A percentile compares a stretch with the other conserved stretches of the same genome.
These are phyloP conservation scores for Fopius arisanus DNA, from an alignment of 1,140 invertebrate species.

Conservation along the genomic window DNA sequence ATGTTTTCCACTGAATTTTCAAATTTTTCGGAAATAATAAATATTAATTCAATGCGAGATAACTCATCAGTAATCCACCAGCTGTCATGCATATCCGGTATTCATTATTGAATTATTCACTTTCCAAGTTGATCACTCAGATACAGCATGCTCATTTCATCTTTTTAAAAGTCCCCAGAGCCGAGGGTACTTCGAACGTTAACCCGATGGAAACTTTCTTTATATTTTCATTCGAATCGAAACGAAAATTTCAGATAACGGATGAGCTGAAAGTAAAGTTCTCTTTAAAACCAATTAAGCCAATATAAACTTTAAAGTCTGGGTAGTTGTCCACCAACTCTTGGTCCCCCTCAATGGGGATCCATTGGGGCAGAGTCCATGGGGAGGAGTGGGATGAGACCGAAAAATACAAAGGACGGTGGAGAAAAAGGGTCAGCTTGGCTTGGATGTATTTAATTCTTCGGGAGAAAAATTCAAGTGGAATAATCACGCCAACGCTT, in stretches of 20 bases:
- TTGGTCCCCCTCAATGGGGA: background rate
- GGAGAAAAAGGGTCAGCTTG: background rate
- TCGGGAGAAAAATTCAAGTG: background rate
- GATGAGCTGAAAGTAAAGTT: conserved; percentile 20
- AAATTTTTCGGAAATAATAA: no score
- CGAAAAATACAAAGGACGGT: conserved; percentile 1
- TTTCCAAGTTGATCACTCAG: background rate
- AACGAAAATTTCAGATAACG: background rate
- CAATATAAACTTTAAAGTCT: conserved; percentile 22
- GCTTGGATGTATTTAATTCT: background rate
- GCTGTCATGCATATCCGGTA: background rate
- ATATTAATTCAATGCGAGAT: background rate
- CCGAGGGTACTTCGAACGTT: background rate
- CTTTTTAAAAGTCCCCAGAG: background rate
- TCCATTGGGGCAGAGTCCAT: background rate
- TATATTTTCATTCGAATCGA: background rate
- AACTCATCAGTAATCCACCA: background rate
- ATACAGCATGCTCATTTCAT: background rate
- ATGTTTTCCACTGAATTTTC: no score
- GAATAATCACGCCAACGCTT: conserved; percentile 6
- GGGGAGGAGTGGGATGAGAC: background rate
- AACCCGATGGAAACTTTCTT: background rate
- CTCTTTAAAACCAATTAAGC: conserved; percentile 22
- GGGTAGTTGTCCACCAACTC: background rate
- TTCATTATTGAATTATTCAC: background rate